Base-by-base conservation (phyloP, 2,113 vertebrate species). In the Periophthalmus modestus region DNA sequence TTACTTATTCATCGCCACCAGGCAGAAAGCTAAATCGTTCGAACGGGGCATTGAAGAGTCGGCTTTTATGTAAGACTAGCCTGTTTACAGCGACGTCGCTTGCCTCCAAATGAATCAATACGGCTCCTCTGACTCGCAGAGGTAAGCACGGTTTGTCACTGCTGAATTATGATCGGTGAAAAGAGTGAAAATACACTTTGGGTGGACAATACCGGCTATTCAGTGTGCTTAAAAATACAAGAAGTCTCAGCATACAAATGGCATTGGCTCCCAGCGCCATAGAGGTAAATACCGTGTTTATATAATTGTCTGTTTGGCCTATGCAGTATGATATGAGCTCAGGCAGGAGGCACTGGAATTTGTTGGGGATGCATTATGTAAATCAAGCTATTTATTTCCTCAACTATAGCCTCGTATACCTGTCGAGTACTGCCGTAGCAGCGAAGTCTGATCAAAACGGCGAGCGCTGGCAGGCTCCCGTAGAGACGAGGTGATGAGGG, bases 1-100 rank as follows among this genome's bases (percentile, higher is more conserved):
- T 91, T 92, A 91, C 90, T 89, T 92, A 91, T 93, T 92, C 90
- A 92, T 91, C 78, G 91, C 83, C 83, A 88, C 66, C 67, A 82
- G 88, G 79, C 80, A 62, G 59, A 76, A 70, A 78, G 82, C 78
- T 85, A 83, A 90, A 92, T 85, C 74, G 68, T 84, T 88, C 85
- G 81, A 86, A 78, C 62, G 43, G 71, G 70, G 66, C 54, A 73
- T 66, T 75, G 82, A 84, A 68, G 82, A 78, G 68, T 78, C 78
- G 70, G 81, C 83, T 89, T 90, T 91, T 90, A 86, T 91, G 87
- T 88, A 73, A 89, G 84, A 92, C 89, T 90, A 89, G 88, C 84
- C 81, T 83, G 78, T 92, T 89, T 85, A 88, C 86, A 79, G 85
- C 74, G 1, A 75, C 73, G 83, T 82, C 66, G 67, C 72, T 78